Conservation (phyloP, 2,797 vertebrate genomes). For the Xenentodon cancila region DNA sequence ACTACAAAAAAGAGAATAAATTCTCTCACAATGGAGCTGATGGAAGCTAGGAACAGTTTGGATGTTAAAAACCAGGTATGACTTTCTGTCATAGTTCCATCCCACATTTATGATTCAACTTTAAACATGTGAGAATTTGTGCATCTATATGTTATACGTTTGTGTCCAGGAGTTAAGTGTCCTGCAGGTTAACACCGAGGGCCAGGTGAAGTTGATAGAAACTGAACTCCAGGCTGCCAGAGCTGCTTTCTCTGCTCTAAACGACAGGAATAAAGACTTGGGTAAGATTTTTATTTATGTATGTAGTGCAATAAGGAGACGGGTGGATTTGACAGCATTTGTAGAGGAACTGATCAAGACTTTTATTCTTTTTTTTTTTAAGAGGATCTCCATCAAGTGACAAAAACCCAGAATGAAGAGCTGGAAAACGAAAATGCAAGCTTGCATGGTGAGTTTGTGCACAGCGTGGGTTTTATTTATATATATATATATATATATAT, state of each 20-base stretch:
- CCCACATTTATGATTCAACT: background rate
- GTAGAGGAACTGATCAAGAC: background rate
- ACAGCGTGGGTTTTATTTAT: background rate
- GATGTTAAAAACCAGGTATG: slow-evolving; percentile 89
- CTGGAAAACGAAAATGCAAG: slow-evolving; percentile 75
- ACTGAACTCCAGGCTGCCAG: slow-evolving; percentile 73
- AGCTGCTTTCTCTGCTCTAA: slow-evolving; percentile 62
- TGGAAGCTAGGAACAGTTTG: slow-evolving; percentile 89
- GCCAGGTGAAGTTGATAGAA: slow-evolving; percentile 76
- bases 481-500: no score
- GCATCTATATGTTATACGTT: background rate
- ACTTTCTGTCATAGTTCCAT: slow-evolving; percentile 4
- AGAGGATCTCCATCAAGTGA: slow-evolving; percentile 80
- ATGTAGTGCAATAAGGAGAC: background rate
- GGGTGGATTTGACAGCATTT: background rate
- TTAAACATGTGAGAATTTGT: background rate
- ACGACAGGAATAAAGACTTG: slow-evolving; percentile 79
- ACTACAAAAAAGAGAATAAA: slow-evolving; percentile 90
- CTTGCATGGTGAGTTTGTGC: slow-evolving; percentile 73
- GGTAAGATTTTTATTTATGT: slow-evolving; percentile 73
- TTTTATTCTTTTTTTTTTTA: slow-evolving; percentile 10
- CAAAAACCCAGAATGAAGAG: slow-evolving; percentile 74
- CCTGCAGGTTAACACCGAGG: slow-evolving; percentile 79
- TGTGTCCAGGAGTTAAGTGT: slow-evolving; percentile 77
- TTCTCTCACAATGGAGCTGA: slow-evolving; percentile 88